These are phyloP conservation scores for Saccopteryx leptura DNA, from an alignment of 2,113 vertebrate species.

Conservation along the genomic window DNA sequence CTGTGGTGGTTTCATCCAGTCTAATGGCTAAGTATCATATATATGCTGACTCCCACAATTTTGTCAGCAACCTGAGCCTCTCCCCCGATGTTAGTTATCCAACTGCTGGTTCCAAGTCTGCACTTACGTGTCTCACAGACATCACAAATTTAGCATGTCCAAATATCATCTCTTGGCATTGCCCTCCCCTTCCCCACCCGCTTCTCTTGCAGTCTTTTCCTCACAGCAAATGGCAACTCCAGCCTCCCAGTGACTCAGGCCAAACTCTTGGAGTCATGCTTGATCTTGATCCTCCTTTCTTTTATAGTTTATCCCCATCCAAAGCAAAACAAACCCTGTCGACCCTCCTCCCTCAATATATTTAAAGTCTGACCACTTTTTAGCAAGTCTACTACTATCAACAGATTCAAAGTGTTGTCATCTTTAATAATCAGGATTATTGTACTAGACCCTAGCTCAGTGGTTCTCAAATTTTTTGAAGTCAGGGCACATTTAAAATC, in stretches of 20 bases:
- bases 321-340: neutral
- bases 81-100: neutral
- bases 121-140: neutral
- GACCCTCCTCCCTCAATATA: neutral
- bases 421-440: constrained; percentile 6
- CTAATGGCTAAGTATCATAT: neutral
- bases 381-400: neutral
- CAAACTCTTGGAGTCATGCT: neutral
- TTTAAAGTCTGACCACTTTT: neutral
- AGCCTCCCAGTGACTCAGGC: neutral
- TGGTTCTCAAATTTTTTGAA: too few relatives aligned
- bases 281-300: neutral
- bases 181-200: neutral
- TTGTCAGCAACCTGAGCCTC: neutral
- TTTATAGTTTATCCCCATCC: neutral
- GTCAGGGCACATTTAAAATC: too few relatives aligned
- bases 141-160: neutral
- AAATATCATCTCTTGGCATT: neutral
- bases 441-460: neutral
- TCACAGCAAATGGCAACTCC: neutral
- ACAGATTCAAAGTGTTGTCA: neutral
- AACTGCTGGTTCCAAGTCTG: neutral
- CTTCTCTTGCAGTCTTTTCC: neutral
- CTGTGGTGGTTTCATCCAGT: neutral
- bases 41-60: neutral